Conservation (phyloP, 2,113 vertebrate genomes). For the Chauna torquata region DNA sequence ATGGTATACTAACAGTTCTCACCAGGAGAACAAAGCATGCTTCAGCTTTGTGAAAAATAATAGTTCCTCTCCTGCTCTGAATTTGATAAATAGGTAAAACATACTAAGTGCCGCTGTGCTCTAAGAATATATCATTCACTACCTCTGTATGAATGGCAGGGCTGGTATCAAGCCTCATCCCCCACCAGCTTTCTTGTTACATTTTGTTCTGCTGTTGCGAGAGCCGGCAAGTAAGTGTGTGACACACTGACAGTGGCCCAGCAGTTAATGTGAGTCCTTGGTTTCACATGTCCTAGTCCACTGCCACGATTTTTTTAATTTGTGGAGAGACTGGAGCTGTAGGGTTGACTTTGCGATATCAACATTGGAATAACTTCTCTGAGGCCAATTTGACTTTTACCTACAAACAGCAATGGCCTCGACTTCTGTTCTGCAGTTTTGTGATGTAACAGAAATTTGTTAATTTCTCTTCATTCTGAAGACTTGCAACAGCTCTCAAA, state of each 20-base stretch:
- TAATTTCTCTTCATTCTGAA: neutral
- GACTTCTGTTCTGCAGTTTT: neutral
- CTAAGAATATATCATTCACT: neutral
- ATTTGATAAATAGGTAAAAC: neutral
- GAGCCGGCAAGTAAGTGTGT: neutral
- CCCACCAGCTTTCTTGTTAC: neutral
- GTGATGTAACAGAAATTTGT: neutral
- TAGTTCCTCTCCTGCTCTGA: neutral
- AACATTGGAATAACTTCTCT: slow-evolving; percentile 32
- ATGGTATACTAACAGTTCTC: neutral
- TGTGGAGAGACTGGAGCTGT: slow-evolving; percentile 19
- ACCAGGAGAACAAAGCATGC: neutral
- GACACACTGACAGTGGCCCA: slow-evolving; percentile 32
- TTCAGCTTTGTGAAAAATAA: neutral
- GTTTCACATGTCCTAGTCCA: neutral
- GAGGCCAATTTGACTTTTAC: neutral
- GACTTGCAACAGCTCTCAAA: neutral
- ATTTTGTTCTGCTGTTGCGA: neutral
- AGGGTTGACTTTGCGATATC: slow-evolving; percentile 3
- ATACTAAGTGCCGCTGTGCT: neutral
- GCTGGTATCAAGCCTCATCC: neutral
- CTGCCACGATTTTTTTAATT: slow-evolving; percentile 41
- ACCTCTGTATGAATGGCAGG: neutral
- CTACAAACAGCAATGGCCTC: neutral
- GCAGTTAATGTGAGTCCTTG: slow-evolving; percentile 25